Conservation (phyloP, 2,888 invertebrate genomes). For the Dasypogon diadema region DNA sequence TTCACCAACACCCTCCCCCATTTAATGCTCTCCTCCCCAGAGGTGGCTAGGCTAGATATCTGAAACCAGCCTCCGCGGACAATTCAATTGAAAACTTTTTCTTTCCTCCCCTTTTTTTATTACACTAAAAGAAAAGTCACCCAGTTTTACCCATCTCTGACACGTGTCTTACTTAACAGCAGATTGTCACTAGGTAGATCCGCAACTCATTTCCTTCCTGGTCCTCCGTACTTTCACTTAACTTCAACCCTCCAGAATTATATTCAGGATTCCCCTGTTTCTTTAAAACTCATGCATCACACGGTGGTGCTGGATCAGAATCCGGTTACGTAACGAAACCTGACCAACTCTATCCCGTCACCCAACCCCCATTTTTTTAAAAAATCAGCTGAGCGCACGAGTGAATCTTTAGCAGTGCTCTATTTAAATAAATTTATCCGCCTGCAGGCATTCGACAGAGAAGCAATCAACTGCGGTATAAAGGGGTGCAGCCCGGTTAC, state of each 20-base stretch:
- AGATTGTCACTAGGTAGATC: slow-evolving; percentile 24
- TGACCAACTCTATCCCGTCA: slow-evolving; percentile 35
- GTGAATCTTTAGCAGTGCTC: background rate
- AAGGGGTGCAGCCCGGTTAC: background rate
- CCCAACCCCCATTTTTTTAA: slow-evolving; percentile 21
- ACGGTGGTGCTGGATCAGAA: slow-evolving; percentile 13
- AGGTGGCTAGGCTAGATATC: background rate
- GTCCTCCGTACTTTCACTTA: background rate
- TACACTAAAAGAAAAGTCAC: background rate
- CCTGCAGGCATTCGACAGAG: slow-evolving; percentile 7
- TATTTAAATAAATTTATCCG: slow-evolving; percentile 22
- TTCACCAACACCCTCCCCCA: too few species aligned
- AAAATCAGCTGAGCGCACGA: slow-evolving; percentile 32
- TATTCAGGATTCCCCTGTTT: slow-evolving; percentile 1
- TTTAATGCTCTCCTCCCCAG: too few species aligned
- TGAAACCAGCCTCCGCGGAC: background rate
- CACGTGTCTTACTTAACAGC: slow-evolving; percentile 22
- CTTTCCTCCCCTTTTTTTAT: background rate
- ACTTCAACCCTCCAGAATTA: background rate
- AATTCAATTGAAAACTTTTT: slow-evolving; percentile 16
- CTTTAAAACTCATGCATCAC: slow-evolving; percentile 19
- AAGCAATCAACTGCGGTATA: slow-evolving; percentile 36
- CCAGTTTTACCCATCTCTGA: slow-evolving; percentile 17
- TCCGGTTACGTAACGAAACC: slow-evolving; percentile 37
- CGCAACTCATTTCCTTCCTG: background rate